These are phyloP conservation scores for Emys orbicularis DNA, from an alignment of 2,797 vertebrate species.

Conservation along the genomic window DNA sequence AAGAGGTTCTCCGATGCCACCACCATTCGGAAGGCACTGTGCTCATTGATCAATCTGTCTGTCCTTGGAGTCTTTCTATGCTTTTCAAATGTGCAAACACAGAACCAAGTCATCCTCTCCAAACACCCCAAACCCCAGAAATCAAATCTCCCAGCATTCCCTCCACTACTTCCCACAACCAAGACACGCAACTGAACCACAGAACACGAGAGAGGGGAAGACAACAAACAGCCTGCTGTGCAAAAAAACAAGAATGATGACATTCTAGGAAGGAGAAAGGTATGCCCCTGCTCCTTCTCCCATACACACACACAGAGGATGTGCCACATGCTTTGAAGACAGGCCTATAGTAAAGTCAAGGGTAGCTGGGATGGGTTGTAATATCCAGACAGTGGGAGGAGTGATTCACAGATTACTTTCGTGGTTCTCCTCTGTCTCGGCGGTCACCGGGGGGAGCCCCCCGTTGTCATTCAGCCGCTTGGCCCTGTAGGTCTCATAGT, in stretches of 20 bases:
- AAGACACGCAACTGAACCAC: slow-evolving; percentile 66
- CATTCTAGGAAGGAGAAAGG: slow-evolving; percentile 57
- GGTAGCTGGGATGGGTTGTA: slow-evolving; percentile 58
- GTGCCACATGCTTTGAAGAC: slow-evolving; percentile 72
- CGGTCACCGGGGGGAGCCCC: slow-evolving; percentile 92
- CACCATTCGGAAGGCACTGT: not conserved
- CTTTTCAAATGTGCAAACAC: not conserved
- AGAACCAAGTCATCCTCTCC: slow-evolving; percentile 24
- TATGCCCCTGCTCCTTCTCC: slow-evolving; percentile 48
- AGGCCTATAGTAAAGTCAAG: slow-evolving; percentile 61
- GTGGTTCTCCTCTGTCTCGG: slow-evolving; percentile 82
- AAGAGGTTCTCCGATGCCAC: slow-evolving; percentile 17
- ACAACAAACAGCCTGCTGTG: slow-evolving; percentile 64
- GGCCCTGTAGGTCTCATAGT: slow-evolving; percentile 97
- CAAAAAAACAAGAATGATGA: slow-evolving; percentile 41
- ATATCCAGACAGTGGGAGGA: not conserved
- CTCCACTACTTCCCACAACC: not conserved
- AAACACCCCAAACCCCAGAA: slow-evolving; percentile 32
- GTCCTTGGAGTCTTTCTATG: not conserved
- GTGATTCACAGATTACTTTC: slow-evolving; percentile 91
- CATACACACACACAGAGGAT: slow-evolving; percentile 5
- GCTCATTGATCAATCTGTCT: not conserved
- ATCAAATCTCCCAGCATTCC: slow-evolving; percentile 29
- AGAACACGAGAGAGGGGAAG: slow-evolving; percentile 72
- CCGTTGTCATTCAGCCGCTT: slow-evolving; percentile 96